Evolutionary conservation across 2,888 invertebrate species (phyloP).

Genomic region (Laothoe populi): DNA sequence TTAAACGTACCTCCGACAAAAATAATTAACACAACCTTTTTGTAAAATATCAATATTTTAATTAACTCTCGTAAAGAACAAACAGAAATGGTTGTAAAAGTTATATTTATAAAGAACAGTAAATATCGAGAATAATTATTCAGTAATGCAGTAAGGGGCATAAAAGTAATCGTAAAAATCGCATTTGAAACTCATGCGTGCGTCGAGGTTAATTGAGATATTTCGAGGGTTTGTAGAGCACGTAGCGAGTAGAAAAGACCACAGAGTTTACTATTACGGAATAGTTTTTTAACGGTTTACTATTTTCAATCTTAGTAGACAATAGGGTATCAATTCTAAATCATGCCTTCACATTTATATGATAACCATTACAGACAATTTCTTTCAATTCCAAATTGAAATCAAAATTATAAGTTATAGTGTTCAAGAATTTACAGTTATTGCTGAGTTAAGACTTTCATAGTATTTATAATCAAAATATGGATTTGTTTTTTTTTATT

Average conservation of each 20-base stretch:
- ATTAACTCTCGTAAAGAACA: constrained; percentile 30
- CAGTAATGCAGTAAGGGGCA: constrained; percentile 45
- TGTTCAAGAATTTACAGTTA: too few relatives aligned
- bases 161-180: constrained; percentile 54
- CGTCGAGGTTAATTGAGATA: constrained; percentile 60
- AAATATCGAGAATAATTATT: constrained; percentile 42
- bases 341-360: too few relatives aligned
- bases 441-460: too few relatives aligned
- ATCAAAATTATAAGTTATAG: too few relatives aligned
- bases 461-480: too few relatives aligned
- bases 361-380: too few relatives aligned
- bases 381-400: too few relatives aligned
- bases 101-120: constrained; percentile 35
- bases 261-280: neutral
- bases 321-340: too few relatives aligned
- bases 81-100: constrained; percentile 28
- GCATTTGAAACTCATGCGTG: constrained; percentile 50
- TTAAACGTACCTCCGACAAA: constrained; percentile 1
- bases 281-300: neutral
- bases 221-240: constrained; percentile 43
- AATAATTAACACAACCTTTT: constrained; percentile 1
- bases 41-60: constrained; percentile 30
- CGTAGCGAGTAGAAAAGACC: constrained; percentile 25
- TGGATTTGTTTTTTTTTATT: too few relatives aligned
- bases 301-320: too few relatives aligned